Base-by-base conservation (phyloP, 1,140 invertebrate genomes). In the Scaptomyza montana region DNA sequence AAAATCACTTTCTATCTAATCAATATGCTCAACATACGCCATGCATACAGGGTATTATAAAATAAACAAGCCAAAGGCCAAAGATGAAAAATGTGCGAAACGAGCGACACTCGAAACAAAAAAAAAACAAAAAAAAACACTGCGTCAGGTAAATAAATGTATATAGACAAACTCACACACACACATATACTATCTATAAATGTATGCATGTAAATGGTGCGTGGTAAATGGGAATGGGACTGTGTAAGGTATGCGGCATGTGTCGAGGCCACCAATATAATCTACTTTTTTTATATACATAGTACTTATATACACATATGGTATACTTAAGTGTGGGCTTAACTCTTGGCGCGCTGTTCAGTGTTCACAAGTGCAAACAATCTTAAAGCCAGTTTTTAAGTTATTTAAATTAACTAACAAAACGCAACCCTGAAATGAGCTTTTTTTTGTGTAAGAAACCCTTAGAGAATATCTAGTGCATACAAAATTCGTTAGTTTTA, bases 81-180 rank as follows among this genome's bases (percentile, higher is more conserved):
- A 60, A 73, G 30, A 82, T 82, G 71, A 82, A 74, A 82, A 75
- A 82, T 82, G 79, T 82, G 79, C 70, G 79, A 82, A 82, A 75
- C 54, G 68, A 67, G 79, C 79, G 71, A 82, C 79, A 82, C 80
- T 59, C 69, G 69, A 69, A 39, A 25, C 3, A 62, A 60, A 76
- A 2, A 69, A 39, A 57, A 56, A 76, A 30, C 30, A 30, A 30
- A 2, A 2, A 5, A 30, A 30, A 33, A 33, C 30, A 33, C 5
- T 66, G 78, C 57, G 78, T 81, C 78, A 81, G 78, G 73, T 80
- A 77, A 77, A 77, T 77, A 49, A 62, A 68, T 59, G 54, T 74
- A 49, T 62, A 6, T 53, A 30, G 25, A 28, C 55, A 47, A 30
- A 60, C 25, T 9, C 16, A 16, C 16, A 16, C 16, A 16, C 16